Conservation (phyloP, 2,797 vertebrate genomes). For the Pithecia hirsuta region DNA sequence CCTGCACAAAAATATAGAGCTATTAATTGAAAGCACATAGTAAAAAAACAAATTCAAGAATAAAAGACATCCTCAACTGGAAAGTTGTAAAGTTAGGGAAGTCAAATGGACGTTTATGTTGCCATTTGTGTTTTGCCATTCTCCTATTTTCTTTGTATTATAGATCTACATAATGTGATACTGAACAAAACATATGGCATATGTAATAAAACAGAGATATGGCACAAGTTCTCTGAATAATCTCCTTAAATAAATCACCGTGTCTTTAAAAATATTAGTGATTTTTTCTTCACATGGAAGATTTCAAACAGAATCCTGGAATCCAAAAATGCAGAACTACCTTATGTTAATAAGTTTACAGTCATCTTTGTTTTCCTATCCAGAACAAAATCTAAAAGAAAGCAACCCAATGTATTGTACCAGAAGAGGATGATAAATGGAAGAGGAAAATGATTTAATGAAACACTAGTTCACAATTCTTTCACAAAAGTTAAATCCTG, state of each 20-base stretch:
- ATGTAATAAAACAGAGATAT: conserved; percentile 56
- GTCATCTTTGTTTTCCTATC: conserved; percentile 76
- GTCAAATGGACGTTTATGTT: conserved; percentile 46
- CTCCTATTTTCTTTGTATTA: conserved; percentile 59
- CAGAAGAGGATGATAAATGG: conserved; percentile 22
- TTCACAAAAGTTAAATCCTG: conserved; percentile 51
- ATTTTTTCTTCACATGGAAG: conserved; percentile 70
- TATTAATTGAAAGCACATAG: conserved; percentile 73
- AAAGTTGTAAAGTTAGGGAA: conserved; percentile 59
- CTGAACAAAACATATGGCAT: conserved; percentile 59
- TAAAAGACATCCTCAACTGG: conserved; percentile 53
- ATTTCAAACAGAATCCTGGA: conserved; percentile 78
- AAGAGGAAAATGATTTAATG: conserved; percentile 56
- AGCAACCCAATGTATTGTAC: conserved; percentile 54
- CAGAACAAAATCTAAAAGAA: conserved; percentile 71
- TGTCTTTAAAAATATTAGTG: conserved; percentile 60
- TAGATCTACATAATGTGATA: neutral
- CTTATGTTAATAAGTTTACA: conserved; percentile 68
- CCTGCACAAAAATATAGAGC: conserved; percentile 60
- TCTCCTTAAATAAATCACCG: conserved; percentile 71
- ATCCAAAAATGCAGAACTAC: conserved; percentile 74
- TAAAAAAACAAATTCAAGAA: conserved; percentile 57
- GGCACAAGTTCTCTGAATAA: conserved; percentile 38
- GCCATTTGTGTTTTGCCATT: conserved; percentile 48
- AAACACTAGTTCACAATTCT: conserved; percentile 61